Evolutionary conservation across 2,888 invertebrate genomes (phyloP), one percentile per base, ranked within the genome.

Genomic region (Ornithoptera alexandrae): DNA sequence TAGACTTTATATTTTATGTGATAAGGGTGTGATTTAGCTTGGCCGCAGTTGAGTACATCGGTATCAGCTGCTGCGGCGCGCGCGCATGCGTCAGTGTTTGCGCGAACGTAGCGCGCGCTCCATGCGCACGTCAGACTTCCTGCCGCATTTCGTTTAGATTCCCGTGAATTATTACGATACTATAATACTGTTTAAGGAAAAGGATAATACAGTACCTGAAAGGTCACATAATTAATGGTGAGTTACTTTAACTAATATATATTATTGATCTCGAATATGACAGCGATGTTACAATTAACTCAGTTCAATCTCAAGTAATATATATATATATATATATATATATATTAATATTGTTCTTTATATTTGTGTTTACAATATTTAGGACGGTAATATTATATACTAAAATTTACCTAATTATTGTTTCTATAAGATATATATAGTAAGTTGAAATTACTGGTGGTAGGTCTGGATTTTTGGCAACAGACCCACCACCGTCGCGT

Each of bases 1-100:
- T 46, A 18, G 36, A 58, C 46, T 70, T 63, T 69, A 77, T 71
- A 63, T 7, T 12, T 7, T 20, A 2, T 46, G 2, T 2, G 0
- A 18, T 65, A 78, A 77, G 71, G 76, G 78, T 74, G 68, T 72
- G 72, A 76, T 73, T 81, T 73, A 71, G 72, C 74, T 76, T 76
- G 77, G 56, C 53, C 58, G 30, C 36, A 65, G 65, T 42, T 70
- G 67, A 72, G 69, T 76, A 77, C 74, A 78, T 71, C 67, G 74
- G 81, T 85, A 85, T 88, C 88, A 87, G 87, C 88, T 87, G 75
- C 77, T 78, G 75, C 74, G 71, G 63, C 76, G 75, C 74, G 77
- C 80, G 80, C 81, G 76, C 81, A 82, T 82, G 82, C 83, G 83
- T 86, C 88, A 88, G 87, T 88, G 76, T 83, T 80, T 81, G 84